phyloP scores from a whole-genome alignment of 1,140 invertebrate species.

The Galleria mellonella region DNA sequence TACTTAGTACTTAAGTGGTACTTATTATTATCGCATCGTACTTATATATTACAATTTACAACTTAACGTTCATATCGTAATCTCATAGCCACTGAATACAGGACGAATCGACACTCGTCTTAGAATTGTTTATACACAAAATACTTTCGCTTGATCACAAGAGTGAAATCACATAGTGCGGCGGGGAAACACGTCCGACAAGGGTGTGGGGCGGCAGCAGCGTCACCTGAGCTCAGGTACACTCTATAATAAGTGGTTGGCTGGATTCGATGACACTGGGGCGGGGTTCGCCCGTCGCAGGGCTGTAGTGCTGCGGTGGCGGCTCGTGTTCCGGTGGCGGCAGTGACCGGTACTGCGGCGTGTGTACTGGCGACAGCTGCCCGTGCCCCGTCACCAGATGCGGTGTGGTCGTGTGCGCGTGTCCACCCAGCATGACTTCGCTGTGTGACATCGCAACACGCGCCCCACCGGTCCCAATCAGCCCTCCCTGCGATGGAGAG shows the following conservation, averaged over 20 bases:
- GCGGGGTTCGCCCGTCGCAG: conserved; percentile 77
- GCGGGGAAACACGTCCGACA: conserved; percentile 47
- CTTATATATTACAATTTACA: conserved; percentile 57
- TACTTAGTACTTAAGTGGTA: conserved; percentile 59
- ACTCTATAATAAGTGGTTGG: conserved; percentile 90
- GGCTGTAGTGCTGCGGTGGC: conserved; percentile 43
- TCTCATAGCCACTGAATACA: conserved; percentile 64
- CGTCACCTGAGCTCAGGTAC: conserved; percentile 78
- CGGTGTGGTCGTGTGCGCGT: conserved; percentile 56
- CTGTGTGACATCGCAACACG: conserved; percentile 37
- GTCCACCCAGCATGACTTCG: conserved; percentile 42
- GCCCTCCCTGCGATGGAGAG: conserved; percentile 51
- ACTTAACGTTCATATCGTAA: conserved; percentile 56
- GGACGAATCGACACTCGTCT: conserved; percentile 34
- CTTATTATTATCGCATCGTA: conserved; percentile 16
- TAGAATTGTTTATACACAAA: conserved; percentile 38
- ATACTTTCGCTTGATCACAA: conserved; percentile 58
- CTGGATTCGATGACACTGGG: conserved; percentile 89
- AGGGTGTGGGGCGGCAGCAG: conserved; percentile 12
- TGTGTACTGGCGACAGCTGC: conserved; percentile 31
- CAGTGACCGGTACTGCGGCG: conserved; percentile 33
- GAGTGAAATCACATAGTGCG: conserved; percentile 57
- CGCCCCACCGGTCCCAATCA: conserved; percentile 56
- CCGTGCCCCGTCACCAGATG: conserved; percentile 39
- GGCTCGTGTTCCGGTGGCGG: conserved; percentile 53